Conservation (phyloP, 2,888 invertebrate species). For the Tromatobia lineatoria region DNA sequence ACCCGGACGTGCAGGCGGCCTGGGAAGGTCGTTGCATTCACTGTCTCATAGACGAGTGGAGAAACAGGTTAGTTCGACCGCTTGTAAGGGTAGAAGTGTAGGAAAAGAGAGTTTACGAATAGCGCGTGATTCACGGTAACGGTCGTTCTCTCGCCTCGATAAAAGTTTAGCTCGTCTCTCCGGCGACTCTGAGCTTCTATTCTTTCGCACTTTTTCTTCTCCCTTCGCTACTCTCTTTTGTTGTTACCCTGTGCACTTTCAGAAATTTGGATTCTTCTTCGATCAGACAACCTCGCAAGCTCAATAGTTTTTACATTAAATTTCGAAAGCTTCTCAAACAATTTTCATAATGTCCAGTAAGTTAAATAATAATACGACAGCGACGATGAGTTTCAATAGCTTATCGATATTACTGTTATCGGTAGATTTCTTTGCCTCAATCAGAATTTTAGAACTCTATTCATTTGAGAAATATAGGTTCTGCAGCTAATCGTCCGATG, state of each 20-base stretch:
- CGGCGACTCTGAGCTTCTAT: slow-evolving; percentile 37
- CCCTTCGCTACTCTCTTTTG: slow-evolving; percentile 19
- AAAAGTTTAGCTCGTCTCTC: slow-evolving; percentile 71
- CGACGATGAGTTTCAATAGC: not conserved
- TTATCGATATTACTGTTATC: not conserved
- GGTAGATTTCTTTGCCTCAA: no score
- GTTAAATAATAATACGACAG: not conserved
- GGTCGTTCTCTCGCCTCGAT: slow-evolving; percentile 66
- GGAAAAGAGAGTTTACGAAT: slow-evolving; percentile 65
- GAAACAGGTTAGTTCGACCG: slow-evolving; percentile 43
- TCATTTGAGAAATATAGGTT: no score
- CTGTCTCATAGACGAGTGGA: slow-evolving; percentile 27
- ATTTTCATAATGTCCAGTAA: not conserved
- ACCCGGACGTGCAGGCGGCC: slow-evolving; percentile 17
- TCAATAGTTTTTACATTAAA: not conserved
- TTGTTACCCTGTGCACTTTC: slow-evolving; percentile 17
- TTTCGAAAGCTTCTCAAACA: not conserved
- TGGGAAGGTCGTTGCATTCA: slow-evolving; percentile 19
- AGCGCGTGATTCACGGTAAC: slow-evolving; percentile 76
- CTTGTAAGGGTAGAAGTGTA: slow-evolving; percentile 7
- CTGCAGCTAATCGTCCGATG: no score
- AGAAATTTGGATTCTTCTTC: slow-evolving; percentile 11
- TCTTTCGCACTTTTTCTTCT: slow-evolving; percentile 30
- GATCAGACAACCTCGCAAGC: not conserved
- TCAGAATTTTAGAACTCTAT: no score